Base-by-base conservation (phyloP, 2,888 invertebrate genomes). In the Hypomecis atomaria region DNA sequence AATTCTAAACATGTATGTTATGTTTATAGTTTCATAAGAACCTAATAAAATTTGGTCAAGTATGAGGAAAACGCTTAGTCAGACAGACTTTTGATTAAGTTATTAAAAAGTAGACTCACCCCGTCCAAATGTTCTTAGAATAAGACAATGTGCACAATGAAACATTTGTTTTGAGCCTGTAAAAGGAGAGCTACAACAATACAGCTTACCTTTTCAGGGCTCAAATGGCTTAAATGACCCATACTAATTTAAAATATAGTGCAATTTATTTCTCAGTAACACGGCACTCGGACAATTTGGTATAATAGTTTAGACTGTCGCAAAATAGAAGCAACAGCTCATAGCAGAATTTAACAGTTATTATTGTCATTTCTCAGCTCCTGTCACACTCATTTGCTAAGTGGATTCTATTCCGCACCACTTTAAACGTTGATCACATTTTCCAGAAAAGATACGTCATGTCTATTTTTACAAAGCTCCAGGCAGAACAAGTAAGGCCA, bases 391-490 rank as follows among this genome's bases (percentile, higher is more conserved):
- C 7, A 23, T 6, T 52, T 10, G 13, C 8, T 2, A 8, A 4
- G 56, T 34, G 13, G 47, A 36, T 43, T 55, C 23, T n/a, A 7
- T 54, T 55, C 13, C 48, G 47, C 54, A 34, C 23, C 49, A 5
- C 49, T 36, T 33, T 9, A 60, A 59, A 65, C 61, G 71, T 56
- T 63, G 67, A 64, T 62, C 61, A 56, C 62, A 67, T 33, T 74
- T 75, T 75, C 72, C 73, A 71, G 69, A 58, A 56, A 61, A 63
- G 44, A 36, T 54, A 66, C 67, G 70, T 78, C 78, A 79, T 67
- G 38, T 66, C 67, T 78, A 77, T 78, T 75, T 75, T 66, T 72
- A 74, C 53, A 57, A 44, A 48, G 40, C 65, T 55, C 7, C 3
- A 37, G 38, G 13, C 38, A 5, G 65, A 69, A 64, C 66, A 60